phyloP scores from a whole-genome alignment of 2,113 vertebrate genomes.

The Clarias batrachus region DNA sequence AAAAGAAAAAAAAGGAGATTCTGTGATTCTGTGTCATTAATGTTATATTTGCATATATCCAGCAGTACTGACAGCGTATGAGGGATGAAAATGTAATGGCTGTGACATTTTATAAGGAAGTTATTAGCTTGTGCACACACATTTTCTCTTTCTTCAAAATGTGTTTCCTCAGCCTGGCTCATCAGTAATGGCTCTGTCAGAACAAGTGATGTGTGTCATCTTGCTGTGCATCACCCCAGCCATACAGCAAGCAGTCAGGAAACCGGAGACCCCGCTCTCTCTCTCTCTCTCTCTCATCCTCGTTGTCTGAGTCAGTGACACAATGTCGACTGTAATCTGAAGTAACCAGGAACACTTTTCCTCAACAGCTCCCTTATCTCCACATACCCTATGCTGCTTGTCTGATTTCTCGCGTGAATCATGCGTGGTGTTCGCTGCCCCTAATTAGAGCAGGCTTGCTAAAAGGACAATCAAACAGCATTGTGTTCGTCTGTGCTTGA shows the following conservation, averaged over 20 bases:
- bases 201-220: constrained; percentile 46
- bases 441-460: neutral
- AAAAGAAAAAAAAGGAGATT: neutral
- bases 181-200: constrained; percentile 9
- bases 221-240: constrained; percentile 8
- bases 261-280: constrained; percentile 12
- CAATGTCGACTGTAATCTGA: neutral
- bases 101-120: constrained; percentile 30
- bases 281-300: neutral
- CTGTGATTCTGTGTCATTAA: neutral
- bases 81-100: constrained; percentile 16
- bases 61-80: neutral
- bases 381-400: neutral
- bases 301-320: neutral
- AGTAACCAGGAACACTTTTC: neutral
- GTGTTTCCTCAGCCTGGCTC: neutral
- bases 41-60: neutral
- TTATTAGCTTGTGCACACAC: constrained; percentile 17
- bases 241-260: constrained; percentile 22
- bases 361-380: constrained; percentile 2
- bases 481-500: neutral
- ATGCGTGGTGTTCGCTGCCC: neutral
- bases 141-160: neutral
- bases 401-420: neutral
- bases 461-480: neutral